Base-by-base conservation (phyloP, 2,113 vertebrate species). In the Larimichthys crocea region DNA sequence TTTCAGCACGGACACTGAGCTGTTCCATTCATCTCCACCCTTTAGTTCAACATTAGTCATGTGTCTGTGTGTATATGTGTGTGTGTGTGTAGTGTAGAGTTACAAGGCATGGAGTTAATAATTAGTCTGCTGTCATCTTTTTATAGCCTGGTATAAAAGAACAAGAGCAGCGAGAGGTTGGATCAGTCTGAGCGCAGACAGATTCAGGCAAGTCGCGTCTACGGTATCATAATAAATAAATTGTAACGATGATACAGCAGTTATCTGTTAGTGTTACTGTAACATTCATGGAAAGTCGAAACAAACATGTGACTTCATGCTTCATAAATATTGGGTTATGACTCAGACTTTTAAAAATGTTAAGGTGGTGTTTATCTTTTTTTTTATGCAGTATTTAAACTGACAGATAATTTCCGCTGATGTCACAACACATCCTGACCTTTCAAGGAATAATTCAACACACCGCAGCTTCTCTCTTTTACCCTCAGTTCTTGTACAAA, bases 111-210 rank as follows among this genome's bases (percentile, higher is more conserved):
- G 31, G 60, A 14, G 86, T 91, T 88, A 88, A 91, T 90, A 61
- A 83, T 91, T 85, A 83, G 62, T 20, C 53, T 1, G 17, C 59
- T 3, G 49, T 6, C 0, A 35, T 74, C 85, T 89, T 88, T 91
- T 92, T 90, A 82, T 92, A 90, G 86, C 46, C 59, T 0, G 59
- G 66, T 92, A 92, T 93, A 92, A 89, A 92, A 85, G 81, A 1
- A 14, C 17, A n/a, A 48, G 76, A 72, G 31, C 69, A 67, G 79
- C n/a, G 24, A 64, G 56, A 68, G 61, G 61, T 7, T 59, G 70
- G 49, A 10, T 74, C 83, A 89, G 71, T 79, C 57, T 29, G 24
- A 17, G 46, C 0, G 26, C 71, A 52, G 68, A 74, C 19, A 10
- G 49, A 14, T 44, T 69, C 20, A 2, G 44, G 10, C 62, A 17